phyloP scores from a whole-genome alignment of 1,140 invertebrate species.

The Ceratitis capitata region DNA sequence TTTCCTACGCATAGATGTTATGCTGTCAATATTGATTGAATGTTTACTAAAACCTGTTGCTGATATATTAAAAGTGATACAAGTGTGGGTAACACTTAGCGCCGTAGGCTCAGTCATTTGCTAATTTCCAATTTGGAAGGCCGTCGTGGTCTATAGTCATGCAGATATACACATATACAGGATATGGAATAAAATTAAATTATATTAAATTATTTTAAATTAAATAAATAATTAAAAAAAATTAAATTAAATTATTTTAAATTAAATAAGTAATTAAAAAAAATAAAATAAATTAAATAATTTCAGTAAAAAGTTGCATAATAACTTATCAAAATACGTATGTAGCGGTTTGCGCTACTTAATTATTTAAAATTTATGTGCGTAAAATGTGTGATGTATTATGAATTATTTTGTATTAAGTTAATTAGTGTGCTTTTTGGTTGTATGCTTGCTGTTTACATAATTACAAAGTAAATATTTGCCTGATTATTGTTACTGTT shows the following conservation, averaged over 20 bases:
- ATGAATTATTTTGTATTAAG: background rate
- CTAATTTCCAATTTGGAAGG: background rate
- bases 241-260: background rate
- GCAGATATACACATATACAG: background rate
- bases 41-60: too few species aligned
- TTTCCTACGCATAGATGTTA: too few species aligned
- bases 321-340: too few species aligned
- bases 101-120: background rate
- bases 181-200: background rate
- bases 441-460: background rate
- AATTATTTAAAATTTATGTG: background rate
- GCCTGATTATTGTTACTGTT: background rate
- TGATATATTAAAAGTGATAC: too few species aligned
- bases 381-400: background rate
- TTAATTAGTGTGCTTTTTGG: background rate
- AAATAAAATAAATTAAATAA: background rate
- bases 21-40: too few species aligned
- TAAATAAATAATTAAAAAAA: background rate
- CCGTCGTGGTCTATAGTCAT: too few species aligned
- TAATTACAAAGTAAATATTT: background rate
- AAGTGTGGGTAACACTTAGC: background rate
- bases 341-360: background rate
- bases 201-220: background rate
- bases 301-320: background rate
- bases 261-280: too few species aligned